Evolutionary conservation across 2,888 invertebrate genomes (phyloP), one percentile per base, ranked within the genome.

Genomic region (Copidosoma aretas): DNA sequence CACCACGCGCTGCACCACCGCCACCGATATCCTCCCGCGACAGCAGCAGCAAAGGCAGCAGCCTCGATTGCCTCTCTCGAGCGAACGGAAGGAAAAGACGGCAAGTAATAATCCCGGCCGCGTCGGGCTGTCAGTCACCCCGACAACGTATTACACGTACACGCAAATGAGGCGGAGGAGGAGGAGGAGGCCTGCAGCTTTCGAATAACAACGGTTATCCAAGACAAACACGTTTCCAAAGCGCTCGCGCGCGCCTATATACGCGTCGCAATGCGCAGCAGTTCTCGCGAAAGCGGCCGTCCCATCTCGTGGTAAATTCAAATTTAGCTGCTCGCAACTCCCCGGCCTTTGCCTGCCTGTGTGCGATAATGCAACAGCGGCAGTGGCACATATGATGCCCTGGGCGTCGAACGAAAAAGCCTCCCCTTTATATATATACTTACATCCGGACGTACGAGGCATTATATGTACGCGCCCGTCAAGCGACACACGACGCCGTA

Each of bases 271-370:
- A 66, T 58, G 58, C 49, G 54, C 49, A 56, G 62, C 46, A 15
- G 24, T 10, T 24, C 24, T 49, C 2, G 59, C 8, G 32, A 32
- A 32, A 25, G 19, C 41, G 4, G 62, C 32, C 52, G 24, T 32
- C 32, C 8, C 32, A 3, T 32, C 32, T 32, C 21, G 71, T 54
- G 56, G 67, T 67, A 71, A 70, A 71, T 71, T 71, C 71, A 67
- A 71, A 67, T 71, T 67, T 64, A 67, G 64, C 67, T 67, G 54
- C n/a, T n/a, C n/a, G n/a, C n/a, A n/a, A n/a, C n/a, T n/a, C n/a
- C n/a, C n/a, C n/a, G n/a, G n/a, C n/a, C n/a, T n/a, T n/a, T n/a
- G n/a, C n/a, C n/a, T n/a, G n/a, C n/a, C n/a, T n/a, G n/a, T n/a
- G n/a, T n/a, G n/a, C n/a, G n/a, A n/a, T n/a, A n/a, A n/a, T n/a